Conservation (phyloP, 2,797 vertebrate genomes). For the Pseudochaenichthys georgianus region DNA sequence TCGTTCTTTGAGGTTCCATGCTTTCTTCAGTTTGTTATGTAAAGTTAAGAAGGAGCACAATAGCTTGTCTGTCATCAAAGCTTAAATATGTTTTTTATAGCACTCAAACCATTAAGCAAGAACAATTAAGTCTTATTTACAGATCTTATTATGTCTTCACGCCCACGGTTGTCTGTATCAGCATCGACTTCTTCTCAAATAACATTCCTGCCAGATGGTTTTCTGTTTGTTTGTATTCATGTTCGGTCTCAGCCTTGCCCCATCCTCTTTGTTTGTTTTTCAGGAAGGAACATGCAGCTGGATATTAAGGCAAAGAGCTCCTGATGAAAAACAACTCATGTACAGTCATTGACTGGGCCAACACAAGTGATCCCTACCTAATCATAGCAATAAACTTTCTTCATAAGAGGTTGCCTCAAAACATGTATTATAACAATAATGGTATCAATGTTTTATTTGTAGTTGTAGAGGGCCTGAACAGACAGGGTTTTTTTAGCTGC, state of each 20-base stretch:
- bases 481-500: too few relatives aligned
- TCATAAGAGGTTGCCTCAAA: constrained; percentile 22
- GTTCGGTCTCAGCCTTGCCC: constrained; percentile 34
- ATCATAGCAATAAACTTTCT: constrained; percentile 41
- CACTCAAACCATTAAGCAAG: background rate
- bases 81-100: background rate
- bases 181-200: constrained; percentile 8
- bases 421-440: background rate
- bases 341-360: constrained; percentile 26
- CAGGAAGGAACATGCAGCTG: constrained; percentile 64
- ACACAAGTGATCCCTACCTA: constrained; percentile 32
- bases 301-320: constrained; percentile 67
- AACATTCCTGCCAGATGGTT: background rate
- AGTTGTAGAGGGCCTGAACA: too few relatives aligned
- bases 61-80: background rate
- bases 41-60: background rate
- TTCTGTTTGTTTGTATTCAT: constrained; percentile 15
- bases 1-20: constrained; percentile 9
- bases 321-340: constrained; percentile 46
- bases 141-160: background rate
- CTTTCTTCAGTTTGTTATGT: background rate
- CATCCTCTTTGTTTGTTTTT: constrained; percentile 49
- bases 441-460: background rate
- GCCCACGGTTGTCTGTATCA: background rate
- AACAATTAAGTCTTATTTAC: background rate